Percentiles rank a stretch among this genome's conserved stretches.
phyloP scores from a whole-genome alignment of 1,140 invertebrate genomes.

The Drosophila melanogaster region DNA sequence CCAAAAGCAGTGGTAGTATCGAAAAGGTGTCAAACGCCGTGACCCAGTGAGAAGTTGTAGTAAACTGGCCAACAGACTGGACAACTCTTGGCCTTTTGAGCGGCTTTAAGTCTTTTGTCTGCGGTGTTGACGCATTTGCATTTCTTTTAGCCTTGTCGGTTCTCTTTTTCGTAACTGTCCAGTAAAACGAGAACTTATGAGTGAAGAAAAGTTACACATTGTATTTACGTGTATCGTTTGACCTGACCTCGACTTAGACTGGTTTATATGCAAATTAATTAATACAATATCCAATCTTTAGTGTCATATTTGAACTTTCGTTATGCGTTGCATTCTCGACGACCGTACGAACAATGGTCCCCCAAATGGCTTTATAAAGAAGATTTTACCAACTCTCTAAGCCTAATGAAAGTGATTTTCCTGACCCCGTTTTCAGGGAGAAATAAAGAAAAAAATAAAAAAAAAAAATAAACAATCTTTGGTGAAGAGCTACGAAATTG shows the following conservation, averaged over 20 bases:
- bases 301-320: slow-evolving; percentile 47
- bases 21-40: slow-evolving; percentile 46
- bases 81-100: slow-evolving; percentile 34
- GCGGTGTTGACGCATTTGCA: slow-evolving; percentile 33
- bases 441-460: slow-evolving; percentile 18
- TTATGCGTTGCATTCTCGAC: slow-evolving; percentile 35
- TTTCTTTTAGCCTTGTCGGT: slow-evolving; percentile 31
- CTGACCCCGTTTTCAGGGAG: slow-evolving; percentile 31
- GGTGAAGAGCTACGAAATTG: slow-evolving; percentile 33
- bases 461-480: slow-evolving; percentile 22
- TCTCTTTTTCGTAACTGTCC: slow-evolving; percentile 20
- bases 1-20: background rate
- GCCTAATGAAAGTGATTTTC: slow-evolving; percentile 53
- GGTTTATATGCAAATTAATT: slow-evolving; percentile 55
- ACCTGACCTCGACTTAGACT: slow-evolving; percentile 36
- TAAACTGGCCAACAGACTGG: slow-evolving; percentile 32
- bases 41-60: slow-evolving; percentile 38
- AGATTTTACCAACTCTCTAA: slow-evolving; percentile 29
- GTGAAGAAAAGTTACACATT: slow-evolving; percentile 14
- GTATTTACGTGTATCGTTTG: slow-evolving; percentile 9
- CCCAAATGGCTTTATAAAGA: slow-evolving; percentile 37
- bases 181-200: slow-evolving; percentile 27
- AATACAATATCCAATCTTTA: slow-evolving; percentile 42
- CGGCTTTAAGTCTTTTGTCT: slow-evolving; percentile 42
- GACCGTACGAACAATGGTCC: slow-evolving; percentile 32